A percentile compares a stretch with the other conserved stretches of the same genome.
phyloP scores from a whole-genome alignment of 1,140 invertebrate species.

The Nasonia longicornis region DNA sequence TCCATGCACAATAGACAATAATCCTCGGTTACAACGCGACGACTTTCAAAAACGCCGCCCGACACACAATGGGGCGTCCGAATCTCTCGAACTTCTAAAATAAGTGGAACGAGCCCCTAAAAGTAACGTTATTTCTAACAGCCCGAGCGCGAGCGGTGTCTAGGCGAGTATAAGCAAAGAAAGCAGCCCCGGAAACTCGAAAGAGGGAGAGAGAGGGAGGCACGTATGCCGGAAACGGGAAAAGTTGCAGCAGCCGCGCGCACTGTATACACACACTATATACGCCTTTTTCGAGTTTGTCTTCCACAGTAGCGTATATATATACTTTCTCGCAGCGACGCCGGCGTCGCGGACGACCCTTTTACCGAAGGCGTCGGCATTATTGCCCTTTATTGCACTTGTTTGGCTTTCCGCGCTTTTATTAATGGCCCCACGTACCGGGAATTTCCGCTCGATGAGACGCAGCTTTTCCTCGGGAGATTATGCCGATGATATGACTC shows the following conservation, averaged over 20 bases:
- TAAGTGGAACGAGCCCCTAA: constrained; percentile 14
- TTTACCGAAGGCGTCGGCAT: constrained; percentile 31
- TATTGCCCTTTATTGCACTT: constrained; percentile 41
- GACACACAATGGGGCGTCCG: neutral
- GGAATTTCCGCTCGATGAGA: constrained; percentile 30
- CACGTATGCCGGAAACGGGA: constrained; percentile 38
- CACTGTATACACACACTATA: neutral
- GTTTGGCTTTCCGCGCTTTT: constrained; percentile 34
- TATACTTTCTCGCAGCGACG: neutral
- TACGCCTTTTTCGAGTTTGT: neutral
- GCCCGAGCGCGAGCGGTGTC: neutral
- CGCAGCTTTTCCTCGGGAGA: neutral
- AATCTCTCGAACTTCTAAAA: constrained; percentile 1
- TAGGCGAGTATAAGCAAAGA: neutral
- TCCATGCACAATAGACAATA: no score
- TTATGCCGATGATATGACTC: constrained; percentile 6
- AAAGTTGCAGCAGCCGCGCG: constrained; percentile 10
- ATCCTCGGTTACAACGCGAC: no score
- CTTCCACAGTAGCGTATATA: neutral
- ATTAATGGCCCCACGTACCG: constrained; percentile 36
- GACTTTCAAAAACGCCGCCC: no score
- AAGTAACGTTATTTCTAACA: constrained; percentile 22
- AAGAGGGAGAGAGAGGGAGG: constrained; percentile 8
- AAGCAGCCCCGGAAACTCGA: neutral
- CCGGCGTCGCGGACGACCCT: neutral